phyloP scores from a whole-genome alignment of 1,140 invertebrate genomes.

The Ectropis grisescens region DNA sequence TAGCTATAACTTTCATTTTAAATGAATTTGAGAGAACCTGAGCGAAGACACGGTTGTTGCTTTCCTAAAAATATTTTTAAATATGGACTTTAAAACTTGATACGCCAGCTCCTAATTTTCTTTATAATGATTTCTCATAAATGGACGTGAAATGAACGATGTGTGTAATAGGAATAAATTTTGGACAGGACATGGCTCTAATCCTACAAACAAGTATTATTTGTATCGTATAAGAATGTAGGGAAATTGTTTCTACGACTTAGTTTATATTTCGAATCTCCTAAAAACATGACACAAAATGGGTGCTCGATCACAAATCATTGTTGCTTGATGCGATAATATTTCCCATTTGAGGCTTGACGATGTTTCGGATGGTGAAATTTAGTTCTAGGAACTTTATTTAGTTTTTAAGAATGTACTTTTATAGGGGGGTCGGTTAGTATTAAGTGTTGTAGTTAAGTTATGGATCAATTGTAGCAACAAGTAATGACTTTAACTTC shows the following conservation, averaged over 20 bases:
- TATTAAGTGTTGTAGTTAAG: constrained; percentile 28
- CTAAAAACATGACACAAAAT: constrained; percentile 10
- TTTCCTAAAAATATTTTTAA: no score
- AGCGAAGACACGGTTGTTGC: background rate
- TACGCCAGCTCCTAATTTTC: no score
- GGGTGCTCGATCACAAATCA: constrained; percentile 14
- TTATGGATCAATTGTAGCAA: constrained; percentile 11
- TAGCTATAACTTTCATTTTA: no score
- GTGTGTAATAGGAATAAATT: no score
- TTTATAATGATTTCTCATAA: no score
- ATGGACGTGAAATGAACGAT: no score
- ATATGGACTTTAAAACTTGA: no score
- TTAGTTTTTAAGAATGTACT: constrained; percentile 11
- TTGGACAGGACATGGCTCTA: no score
- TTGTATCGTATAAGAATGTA: no score
- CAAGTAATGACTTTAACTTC: constrained; percentile 11
- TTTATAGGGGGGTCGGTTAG: constrained; percentile 12
- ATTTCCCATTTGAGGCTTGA: constrained; percentile 14
- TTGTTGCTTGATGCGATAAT: constrained; percentile 15
- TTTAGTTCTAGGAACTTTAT: constrained; percentile 8
- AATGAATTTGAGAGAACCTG: constrained; percentile 6
- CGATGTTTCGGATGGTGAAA: constrained; percentile 6
- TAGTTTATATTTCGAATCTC: constrained; percentile 2
- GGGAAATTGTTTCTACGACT: no score
- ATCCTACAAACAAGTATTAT: no score